Percentiles rank a stretch among this genome's conserved stretches.
These are phyloP conservation scores for Drepana arcuata DNA, from an alignment of 1,140 invertebrate genomes.

Conservation along the genomic window DNA sequence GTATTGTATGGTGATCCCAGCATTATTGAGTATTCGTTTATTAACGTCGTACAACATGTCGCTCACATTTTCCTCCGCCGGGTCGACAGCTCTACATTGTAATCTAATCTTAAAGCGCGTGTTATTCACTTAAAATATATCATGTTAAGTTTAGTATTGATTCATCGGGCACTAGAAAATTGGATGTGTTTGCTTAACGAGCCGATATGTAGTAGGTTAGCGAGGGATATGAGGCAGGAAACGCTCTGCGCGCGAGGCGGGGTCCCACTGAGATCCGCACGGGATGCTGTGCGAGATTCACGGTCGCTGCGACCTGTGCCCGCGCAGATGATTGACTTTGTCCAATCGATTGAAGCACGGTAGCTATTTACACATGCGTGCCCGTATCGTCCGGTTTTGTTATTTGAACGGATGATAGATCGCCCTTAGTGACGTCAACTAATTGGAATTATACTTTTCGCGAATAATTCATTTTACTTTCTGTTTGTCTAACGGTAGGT, in stretches of 20 bases:
- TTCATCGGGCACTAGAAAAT: slow-evolving; percentile 26
- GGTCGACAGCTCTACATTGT: slow-evolving; percentile 62
- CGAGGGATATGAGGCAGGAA: slow-evolving; percentile 28
- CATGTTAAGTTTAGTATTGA: slow-evolving; percentile 15
- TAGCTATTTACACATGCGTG: slow-evolving; percentile 43
- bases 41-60: slow-evolving; percentile 6
- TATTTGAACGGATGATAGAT: slow-evolving; percentile 29
- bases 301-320: slow-evolving; percentile 54
- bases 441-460: no score
- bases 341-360: slow-evolving; percentile 61
- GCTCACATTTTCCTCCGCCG: slow-evolving; percentile 61
- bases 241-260: slow-evolving; percentile 41
- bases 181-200: neutral
- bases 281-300: slow-evolving; percentile 47
- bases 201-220: slow-evolving; percentile 1
- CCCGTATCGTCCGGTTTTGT: slow-evolving; percentile 25
- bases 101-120: slow-evolving; percentile 26
- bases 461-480: no score
- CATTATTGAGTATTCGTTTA: neutral
- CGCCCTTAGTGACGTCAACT: slow-evolving; percentile 39
- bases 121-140: slow-evolving; percentile 24
- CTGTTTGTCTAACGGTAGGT: no score
- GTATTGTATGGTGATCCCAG: neutral
- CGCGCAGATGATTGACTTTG: slow-evolving; percentile 60
- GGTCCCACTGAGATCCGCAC: slow-evolving; percentile 43